These are phyloP conservation scores for Scarus forsteni DNA, from an alignment of 2,797 vertebrate species.

Conservation along the genomic window DNA sequence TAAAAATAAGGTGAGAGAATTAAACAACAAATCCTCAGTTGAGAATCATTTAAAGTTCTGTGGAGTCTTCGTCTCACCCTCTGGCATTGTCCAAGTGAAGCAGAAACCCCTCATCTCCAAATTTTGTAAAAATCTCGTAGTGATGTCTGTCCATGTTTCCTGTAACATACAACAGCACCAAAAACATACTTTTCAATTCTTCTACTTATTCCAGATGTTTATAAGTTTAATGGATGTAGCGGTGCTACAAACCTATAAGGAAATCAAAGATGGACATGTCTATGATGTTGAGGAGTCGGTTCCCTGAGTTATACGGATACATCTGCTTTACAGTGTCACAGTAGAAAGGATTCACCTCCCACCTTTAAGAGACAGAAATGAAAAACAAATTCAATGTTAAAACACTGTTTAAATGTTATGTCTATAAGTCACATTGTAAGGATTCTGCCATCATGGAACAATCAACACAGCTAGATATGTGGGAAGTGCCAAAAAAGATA, in stretches of 20 bases:
- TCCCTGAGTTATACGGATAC: conserved; percentile 91
- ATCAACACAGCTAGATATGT: no score
- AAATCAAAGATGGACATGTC: conserved; percentile 99
- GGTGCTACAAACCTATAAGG: conserved; percentile 84
- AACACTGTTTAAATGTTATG: no score
- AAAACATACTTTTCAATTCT: not conserved
- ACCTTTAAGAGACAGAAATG: conserved; percentile 82
- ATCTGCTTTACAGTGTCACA: conserved; percentile 90
- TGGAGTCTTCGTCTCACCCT: conserved; percentile 85
- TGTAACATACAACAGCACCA: conserved; percentile 51
- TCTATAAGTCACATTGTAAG: no score
- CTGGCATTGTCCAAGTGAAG: conserved; percentile 96
- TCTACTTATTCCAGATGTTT: no score
- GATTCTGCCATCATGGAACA: no score
- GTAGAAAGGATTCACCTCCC: conserved; percentile 94
- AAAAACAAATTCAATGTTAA: not conserved
- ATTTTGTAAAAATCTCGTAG: conserved; percentile 96
- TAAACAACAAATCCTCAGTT: not conserved
- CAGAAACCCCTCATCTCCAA: conserved; percentile 94
- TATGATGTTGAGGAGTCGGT: conserved; percentile 92
- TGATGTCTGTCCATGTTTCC: conserved; percentile 99
- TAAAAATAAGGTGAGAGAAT: conserved; percentile 61
- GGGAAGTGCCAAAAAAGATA: no score
- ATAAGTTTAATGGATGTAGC: not conserved
- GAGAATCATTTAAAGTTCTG: not conserved